Evolutionary conservation across 2,797 vertebrate genomes (phyloP).

Genomic region (Australoheros facetus): DNA sequence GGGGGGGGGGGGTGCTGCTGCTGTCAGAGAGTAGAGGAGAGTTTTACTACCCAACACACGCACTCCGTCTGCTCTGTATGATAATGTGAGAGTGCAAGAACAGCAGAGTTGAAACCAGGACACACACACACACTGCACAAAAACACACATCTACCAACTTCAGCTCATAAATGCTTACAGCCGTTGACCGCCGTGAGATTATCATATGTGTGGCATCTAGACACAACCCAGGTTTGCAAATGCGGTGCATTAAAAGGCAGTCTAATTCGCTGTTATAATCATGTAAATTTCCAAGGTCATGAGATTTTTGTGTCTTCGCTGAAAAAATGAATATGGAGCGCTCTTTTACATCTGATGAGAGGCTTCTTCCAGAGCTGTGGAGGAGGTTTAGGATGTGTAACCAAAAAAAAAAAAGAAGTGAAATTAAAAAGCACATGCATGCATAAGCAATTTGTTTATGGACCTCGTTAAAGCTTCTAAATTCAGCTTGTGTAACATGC

Average conservation of each 20-base stretch:
- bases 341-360: conserved; percentile 53
- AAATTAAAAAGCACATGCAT: conserved; percentile 48
- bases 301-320: conserved; percentile 40
- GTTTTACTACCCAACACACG: conserved; percentile 81
- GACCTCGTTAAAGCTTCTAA: conserved; percentile 19
- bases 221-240: conserved; percentile 3
- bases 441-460: conserved; percentile 51
- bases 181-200: conserved; percentile 17
- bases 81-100: conserved; percentile 78
- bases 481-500: conserved; percentile 46
- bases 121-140: conserved; percentile 36
- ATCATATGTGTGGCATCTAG: conserved; percentile 14
- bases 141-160: conserved; percentile 12
- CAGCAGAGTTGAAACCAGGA: conserved; percentile 78
- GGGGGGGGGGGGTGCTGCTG: conserved; percentile 21
- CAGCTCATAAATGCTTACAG: conserved; percentile 13
- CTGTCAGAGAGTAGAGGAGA: conserved; percentile 71
- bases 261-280: conserved; percentile 49
- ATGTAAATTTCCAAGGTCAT: conserved; percentile 63
- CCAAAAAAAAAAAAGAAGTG: not conserved
- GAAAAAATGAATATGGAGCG: conserved; percentile 41
- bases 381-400: conserved; percentile 34
- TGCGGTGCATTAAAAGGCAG: conserved; percentile 27
- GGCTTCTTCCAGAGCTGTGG: conserved; percentile 47
- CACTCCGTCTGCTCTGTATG: conserved; percentile 82